Conservation (phyloP, 2,888 invertebrate genomes). For the Andrena bucephala region DNA sequence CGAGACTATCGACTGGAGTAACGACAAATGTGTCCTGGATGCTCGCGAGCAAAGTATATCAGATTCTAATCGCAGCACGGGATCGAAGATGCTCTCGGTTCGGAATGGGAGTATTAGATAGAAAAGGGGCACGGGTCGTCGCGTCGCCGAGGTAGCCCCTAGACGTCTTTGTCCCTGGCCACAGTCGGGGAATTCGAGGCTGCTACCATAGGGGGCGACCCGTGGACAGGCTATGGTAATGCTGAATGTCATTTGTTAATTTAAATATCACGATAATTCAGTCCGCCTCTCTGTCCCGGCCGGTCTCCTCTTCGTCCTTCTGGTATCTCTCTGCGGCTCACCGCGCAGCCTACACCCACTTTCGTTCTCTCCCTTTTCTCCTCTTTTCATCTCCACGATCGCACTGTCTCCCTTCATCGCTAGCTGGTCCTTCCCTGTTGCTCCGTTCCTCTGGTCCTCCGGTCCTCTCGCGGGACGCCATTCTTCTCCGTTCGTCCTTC, state of each 20-base stretch:
- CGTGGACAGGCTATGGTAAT: constrained; percentile 80
- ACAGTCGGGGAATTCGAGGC: constrained; percentile 73
- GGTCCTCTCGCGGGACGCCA: constrained; percentile 44
- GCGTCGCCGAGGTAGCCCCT: constrained; percentile 44
- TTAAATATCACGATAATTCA: constrained; percentile 83
- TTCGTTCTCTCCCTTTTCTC: constrained; percentile 32
- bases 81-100: constrained; percentile 12
- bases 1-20: background rate
- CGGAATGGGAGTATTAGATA: constrained; percentile 20
- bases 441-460: constrained; percentile 5
- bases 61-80: constrained; percentile 2
- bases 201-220: constrained; percentile 71
- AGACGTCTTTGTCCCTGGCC: constrained; percentile 71
- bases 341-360: constrained; percentile 65
- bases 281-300: constrained; percentile 73
- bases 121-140: constrained; percentile 32
- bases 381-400: constrained; percentile 10
- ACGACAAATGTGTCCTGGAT: background rate
- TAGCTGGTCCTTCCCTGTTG: constrained; percentile 12
- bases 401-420: background rate
- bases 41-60: background rate
- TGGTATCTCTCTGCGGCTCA: constrained; percentile 46
- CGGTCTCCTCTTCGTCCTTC: constrained; percentile 41
- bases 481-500: constrained; percentile 47
- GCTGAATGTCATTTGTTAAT: constrained; percentile 83